Evolutionary conservation across 2,113 vertebrate species (phyloP), one percentile per base, ranked within the genome.

Genomic region (Lipophrys pholis): DNA sequence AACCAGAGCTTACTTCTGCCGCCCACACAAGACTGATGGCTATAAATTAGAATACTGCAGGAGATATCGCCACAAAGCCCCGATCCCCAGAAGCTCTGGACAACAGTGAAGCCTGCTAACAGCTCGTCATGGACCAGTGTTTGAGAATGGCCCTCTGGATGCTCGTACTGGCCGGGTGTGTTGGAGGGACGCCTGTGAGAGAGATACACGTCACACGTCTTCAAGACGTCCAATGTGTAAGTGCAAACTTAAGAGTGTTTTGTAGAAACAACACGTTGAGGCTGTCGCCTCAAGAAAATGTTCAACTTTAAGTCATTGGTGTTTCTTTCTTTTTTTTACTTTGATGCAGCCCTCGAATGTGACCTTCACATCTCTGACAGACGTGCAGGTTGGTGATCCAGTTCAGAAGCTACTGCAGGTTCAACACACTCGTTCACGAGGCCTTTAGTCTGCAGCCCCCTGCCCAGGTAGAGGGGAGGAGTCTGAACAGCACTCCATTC

Each of bases 91-190:
- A 5, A 61, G 51, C 4, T 9, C 48, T 30, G 21, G 21, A 30
- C 21, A 30, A 2, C 21, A 2, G 2, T 30, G 21, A 4, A 30
- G 21, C 21, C 21, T 55, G 39, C n/a, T 1, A 30, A 9, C 12
- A 14, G 0, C 50, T 39, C 1, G 69, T 30, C 0, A 89, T 86
- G 85, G 43, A 81, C 61, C 67, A 62, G 0, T 17, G 2, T 8
- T 62, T 61, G 41, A 84, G 45, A 73, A 41, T 56, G 1, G 69
- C 69, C 14, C 8, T 87, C 35, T 57, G 65, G 45, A 49, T 81
- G 54, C 2, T 67, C 55, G 1, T 69, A 7, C 30, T 82, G 38
- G 7, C 66, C 0, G 78, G 65, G 0, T 36, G 1, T 10, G 61
- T 89, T 71, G 73, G 82, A 45, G 82, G 69, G 11, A 30, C 0